These are phyloP conservation scores for Halcyon leucocephala DNA, from an alignment of 2,797 vertebrate species.

Conservation along the genomic window DNA sequence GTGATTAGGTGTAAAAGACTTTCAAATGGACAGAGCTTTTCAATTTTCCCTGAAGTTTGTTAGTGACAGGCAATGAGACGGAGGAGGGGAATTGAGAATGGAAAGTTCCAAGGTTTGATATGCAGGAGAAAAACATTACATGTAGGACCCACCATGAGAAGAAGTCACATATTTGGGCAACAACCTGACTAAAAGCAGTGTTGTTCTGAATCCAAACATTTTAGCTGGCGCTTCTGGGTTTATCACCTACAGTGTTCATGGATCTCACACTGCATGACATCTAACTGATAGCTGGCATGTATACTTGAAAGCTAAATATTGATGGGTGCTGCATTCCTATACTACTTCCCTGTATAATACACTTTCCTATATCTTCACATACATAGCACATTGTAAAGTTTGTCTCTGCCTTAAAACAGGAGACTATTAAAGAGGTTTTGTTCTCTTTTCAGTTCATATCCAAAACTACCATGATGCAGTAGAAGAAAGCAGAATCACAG, in stretches of 20 bases:
- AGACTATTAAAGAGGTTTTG: background rate
- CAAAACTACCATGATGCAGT: background rate
- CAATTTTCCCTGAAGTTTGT: background rate
- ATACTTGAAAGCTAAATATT: background rate
- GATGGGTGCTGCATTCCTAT: background rate
- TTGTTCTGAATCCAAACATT: background rate
- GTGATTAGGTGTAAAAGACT: background rate
- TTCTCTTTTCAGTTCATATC: background rate
- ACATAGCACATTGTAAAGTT: background rate
- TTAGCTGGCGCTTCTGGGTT: background rate
- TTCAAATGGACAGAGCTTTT: background rate
- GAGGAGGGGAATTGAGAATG: background rate
- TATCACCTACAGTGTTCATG: background rate
- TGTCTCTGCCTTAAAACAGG: background rate
- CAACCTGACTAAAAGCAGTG: background rate
- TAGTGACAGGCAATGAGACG: background rate
- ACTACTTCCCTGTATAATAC: background rate
- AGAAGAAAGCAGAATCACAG: background rate
- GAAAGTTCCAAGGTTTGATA: background rate
- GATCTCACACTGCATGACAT: accelerated
- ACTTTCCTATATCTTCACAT: background rate
- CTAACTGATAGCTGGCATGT: accelerated
- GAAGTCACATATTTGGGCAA: background rate
- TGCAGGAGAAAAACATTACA: background rate
- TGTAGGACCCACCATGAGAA: accelerated